Evolutionary conservation across 2,797 vertebrate species (phyloP), one percentile per base, ranked within the genome.

Genomic region (Diceros bicornis): DNA sequence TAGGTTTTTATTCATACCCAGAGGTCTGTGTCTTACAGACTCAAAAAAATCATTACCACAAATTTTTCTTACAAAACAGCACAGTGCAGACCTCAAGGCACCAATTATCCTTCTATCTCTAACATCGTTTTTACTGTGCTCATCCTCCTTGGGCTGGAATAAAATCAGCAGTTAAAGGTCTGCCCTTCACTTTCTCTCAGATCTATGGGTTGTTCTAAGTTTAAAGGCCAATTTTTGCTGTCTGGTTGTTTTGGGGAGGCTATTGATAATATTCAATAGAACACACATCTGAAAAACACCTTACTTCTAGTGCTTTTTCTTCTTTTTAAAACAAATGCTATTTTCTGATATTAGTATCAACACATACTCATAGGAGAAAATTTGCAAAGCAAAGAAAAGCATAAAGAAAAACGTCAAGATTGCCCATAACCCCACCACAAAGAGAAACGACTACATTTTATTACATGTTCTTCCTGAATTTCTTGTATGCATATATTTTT

Each of bases 11-110:
- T 72, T 94, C 37, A 82, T 8, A 82, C 37, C 61, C 4, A 59
- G 47, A 79, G n/a, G 17, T 94, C 66, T 96, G 86, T 57, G 47
- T 96, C 77, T 94, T 81, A 90, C 37, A 89, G 69, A 85, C 34
- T 96, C 66, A 95, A 87, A 89, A 91, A 92, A 77, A 89, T 34
- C 93, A 94, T 95, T 37, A 94, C 86, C 69, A 29, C 47, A 90
- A 12, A 27, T 94, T 87, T 95, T 74, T 34, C 79, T 94, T 83
- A 89, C 7, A 41, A 96, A 94, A 89, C 27, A 75, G 29, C 52
- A 55, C 10, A 72, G n/a, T 72, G 13, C 23, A 83, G 77, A 97
- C 66, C 87, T 83, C 50, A 82, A 83, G 75, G 84, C 44, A 78
- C 47, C 92, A 95, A 71, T 96, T 93, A 79, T 96, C 79, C 47